Conservation (phyloP, 1,140 invertebrate genomes). For the Drosophila suzukii region DNA sequence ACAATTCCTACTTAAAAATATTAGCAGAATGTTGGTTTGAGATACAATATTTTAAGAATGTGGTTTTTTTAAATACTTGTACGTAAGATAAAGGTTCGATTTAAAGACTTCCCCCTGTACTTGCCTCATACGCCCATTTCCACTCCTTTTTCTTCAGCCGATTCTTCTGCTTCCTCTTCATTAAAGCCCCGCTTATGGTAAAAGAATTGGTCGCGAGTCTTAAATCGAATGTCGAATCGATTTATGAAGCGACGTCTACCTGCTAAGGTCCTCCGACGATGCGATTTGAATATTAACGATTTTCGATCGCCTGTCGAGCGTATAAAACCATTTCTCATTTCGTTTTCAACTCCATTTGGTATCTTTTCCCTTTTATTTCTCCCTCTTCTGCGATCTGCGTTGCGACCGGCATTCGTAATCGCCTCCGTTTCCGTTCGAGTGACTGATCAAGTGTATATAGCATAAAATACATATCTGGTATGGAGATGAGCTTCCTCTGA, state of each 20-base stretch:
- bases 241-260: conserved; percentile 24
- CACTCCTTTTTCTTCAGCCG: conserved; percentile 1
- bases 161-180: neutral
- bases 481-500: conserved; percentile 31
- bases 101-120: neutral
- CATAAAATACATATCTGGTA: neutral
- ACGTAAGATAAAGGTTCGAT: neutral
- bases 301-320: conserved; percentile 37
- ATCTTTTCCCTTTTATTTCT: conserved; percentile 42
- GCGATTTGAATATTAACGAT: conserved; percentile 71
- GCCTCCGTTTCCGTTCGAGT: conserved; percentile 40
- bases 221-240: conserved; percentile 8
- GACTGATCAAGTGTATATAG: conserved; percentile 35
- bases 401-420: conserved; percentile 53
- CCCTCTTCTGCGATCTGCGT: conserved; percentile 26
- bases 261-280: conserved; percentile 35
- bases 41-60: no score
- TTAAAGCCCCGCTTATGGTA: neutral
- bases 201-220: conserved; percentile 9
- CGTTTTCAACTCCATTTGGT: conserved; percentile 35
- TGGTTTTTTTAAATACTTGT: no score
- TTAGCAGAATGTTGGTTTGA: no score
- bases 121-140: neutral
- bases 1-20: no score
- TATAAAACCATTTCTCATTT: conserved; percentile 47